phyloP scores from a whole-genome alignment of 2,113 vertebrate species.

The Agelaius tricolor region DNA sequence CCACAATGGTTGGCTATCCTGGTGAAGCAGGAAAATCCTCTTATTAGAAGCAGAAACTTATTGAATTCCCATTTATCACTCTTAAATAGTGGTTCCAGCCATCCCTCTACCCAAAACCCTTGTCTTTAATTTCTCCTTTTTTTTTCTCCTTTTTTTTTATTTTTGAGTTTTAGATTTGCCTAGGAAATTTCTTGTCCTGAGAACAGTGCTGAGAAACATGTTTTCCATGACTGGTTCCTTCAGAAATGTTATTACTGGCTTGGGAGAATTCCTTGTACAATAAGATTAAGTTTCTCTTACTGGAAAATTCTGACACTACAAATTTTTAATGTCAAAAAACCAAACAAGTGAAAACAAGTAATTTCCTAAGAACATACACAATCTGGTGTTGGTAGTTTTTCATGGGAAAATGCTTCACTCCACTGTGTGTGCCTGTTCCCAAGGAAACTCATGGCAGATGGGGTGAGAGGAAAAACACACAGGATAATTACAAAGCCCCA shows the following conservation, averaged over 20 bases:
- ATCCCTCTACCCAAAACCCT: background rate
- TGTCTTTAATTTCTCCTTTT: background rate
- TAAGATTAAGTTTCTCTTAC: slow-evolving; percentile 7
- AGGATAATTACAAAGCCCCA: slow-evolving; percentile 24
- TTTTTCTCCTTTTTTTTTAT: background rate
- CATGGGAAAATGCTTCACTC: slow-evolving; percentile 33
- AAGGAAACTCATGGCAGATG: slow-evolving; percentile 13
- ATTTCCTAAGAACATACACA: background rate
- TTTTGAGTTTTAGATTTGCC: background rate
- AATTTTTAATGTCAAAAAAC: slow-evolving; percentile 31
- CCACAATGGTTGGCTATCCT: background rate
- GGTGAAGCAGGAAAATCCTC: background rate
- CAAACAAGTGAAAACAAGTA: slow-evolving; percentile 51
- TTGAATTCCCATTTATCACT: background rate
- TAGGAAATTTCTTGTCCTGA: background rate
- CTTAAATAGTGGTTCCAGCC: background rate
- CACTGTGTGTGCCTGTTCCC: background rate
- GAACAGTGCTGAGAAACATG: slow-evolving; percentile 1
- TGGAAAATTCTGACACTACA: slow-evolving; percentile 44
- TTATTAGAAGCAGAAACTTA: background rate
- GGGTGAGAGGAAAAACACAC: slow-evolving; percentile 6
- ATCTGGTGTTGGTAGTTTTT: background rate
- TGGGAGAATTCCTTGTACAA: slow-evolving; percentile 19
- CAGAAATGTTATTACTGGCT: slow-evolving; percentile 58
- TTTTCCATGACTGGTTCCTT: slow-evolving; percentile 49